Evolutionary conservation across 2,113 vertebrate species (phyloP), one percentile per base, ranked within the genome.

Genomic region (Halcyon malimbica): DNA sequence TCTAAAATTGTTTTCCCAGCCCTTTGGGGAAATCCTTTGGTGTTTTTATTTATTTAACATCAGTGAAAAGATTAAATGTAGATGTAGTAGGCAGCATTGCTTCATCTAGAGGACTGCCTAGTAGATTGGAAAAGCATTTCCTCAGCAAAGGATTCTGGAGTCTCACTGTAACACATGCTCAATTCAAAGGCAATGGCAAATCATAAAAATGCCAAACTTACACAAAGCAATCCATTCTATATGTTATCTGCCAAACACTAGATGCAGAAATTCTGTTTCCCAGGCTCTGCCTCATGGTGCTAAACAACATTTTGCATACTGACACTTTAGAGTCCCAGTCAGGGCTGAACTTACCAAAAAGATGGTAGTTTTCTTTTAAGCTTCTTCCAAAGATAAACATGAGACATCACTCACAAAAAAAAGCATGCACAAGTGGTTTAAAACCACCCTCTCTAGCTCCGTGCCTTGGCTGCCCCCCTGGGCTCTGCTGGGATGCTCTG

Each of bases 181-280:
- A 93, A 95, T 93, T 94, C 76, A 85, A 92, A 94, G 88, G 73
- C 83, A 94, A 88, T 35, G 46, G 88, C 86, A 94, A 89, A 97
- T 87, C 89, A 96, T 86, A 95, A 93, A 96, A 94, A 95, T 83
- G 83, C 63, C 93, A 84, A 87, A 91, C 57, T 73, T 14, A 42
- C 44, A 56, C 4, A 11, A 83, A 95, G 71, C 79, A 96, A 96
- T 89, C 86, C 69, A 76, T 93, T 90, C 91, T 62, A 83, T 57
- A 53, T 25, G 50, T 63, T 78, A 95, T 76, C 88, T 84, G 84
- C 51, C 78, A 89, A 95, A 95, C 91, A 90, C 89, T 78, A 95
- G 78, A 53, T 62, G 71, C 57, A 74, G 94, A 92, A 95, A 81
- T 50, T 84, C 69, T 37, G 65, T 93, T 97, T 95, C 41, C 90